Conservation (phyloP, 2,113 vertebrate genomes). For the Bos javanicus region DNA sequence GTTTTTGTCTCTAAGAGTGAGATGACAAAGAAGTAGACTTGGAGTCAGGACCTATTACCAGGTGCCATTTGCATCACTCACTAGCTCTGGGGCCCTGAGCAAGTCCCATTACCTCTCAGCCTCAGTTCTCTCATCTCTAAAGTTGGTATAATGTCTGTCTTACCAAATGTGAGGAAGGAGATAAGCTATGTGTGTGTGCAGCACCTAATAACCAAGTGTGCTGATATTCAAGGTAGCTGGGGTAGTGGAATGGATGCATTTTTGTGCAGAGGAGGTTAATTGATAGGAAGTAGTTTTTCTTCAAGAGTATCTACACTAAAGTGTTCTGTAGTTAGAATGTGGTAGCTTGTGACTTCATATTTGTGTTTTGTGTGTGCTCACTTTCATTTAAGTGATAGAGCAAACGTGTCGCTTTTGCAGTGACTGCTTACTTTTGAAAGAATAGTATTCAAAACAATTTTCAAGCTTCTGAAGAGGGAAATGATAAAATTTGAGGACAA, state of each 20-base stretch:
- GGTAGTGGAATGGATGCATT: neutral
- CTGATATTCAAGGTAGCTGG: neutral
- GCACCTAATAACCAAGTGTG: neutral
- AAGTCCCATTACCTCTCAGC: neutral
- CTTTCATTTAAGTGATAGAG: constrained; percentile 6
- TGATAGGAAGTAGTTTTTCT: neutral
- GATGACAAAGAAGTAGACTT: neutral
- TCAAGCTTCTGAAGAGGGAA: neutral
- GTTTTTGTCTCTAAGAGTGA: neutral
- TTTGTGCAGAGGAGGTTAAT: neutral
- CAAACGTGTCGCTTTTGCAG: neutral
- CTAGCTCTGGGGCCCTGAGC: neutral
- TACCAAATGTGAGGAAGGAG: neutral
- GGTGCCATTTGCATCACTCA: neutral
- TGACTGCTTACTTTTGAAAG: neutral
- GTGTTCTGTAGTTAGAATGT: neutral
- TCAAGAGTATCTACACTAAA: neutral
- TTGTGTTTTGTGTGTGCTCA: neutral
- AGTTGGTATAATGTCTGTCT: neutral
- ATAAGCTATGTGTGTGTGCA: neutral
- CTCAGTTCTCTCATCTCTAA: neutral
- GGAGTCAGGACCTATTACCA: neutral
- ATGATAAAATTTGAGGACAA: neutral
- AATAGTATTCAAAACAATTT: neutral
- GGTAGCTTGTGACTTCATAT: neutral